Percentiles rank a stretch among this genome's conserved stretches.
Conservation (phyloP, 1,140 invertebrate species). For the Euwallacea similis region DNA sequence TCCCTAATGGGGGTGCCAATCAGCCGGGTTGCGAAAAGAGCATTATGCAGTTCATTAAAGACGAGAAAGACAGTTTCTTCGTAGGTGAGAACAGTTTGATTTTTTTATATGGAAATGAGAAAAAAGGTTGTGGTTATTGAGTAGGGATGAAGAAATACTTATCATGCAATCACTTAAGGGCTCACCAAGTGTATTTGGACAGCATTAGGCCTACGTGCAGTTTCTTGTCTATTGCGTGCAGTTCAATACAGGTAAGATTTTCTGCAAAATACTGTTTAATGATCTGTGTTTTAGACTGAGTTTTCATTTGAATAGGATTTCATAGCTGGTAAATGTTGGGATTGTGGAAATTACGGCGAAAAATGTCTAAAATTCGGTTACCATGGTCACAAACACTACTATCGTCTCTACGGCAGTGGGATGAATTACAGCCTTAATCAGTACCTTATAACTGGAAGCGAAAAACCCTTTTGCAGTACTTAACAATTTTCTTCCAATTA, state of each 20-base stretch:
- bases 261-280: slow-evolving; percentile 1
- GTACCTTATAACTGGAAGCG: slow-evolving; percentile 69
- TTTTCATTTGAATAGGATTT: slow-evolving; percentile 60
- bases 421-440: slow-evolving; percentile 59
- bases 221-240: slow-evolving; percentile 75
- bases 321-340: slow-evolving; percentile 71
- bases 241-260: slow-evolving; percentile 67
- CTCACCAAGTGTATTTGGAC: slow-evolving; percentile 83
- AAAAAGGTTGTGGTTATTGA: too few relatives aligned
- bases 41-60: slow-evolving; percentile 67
- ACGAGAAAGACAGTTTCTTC: slow-evolving; percentile 66
- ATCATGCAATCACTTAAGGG: slow-evolving; percentile 83
- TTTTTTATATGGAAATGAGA: too few relatives aligned
- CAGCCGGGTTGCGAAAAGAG: slow-evolving; percentile 83
- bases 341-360: slow-evolving; percentile 64
- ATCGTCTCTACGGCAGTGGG: slow-evolving; percentile 47
- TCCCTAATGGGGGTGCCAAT: slow-evolving; percentile 81
- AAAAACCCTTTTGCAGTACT: slow-evolving; percentile 77
- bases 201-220: slow-evolving; percentile 76
- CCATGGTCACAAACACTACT: slow-evolving; percentile 61
- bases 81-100: slow-evolving; percentile 53
- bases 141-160: slow-evolving; percentile 73
- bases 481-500: slow-evolving; percentile 41
- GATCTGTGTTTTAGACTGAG: too few relatives aligned
- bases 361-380: slow-evolving; percentile 71